These are phyloP conservation scores for Nasonia oneida DNA, from an alignment of 2,888 invertebrate species.

Conservation along the genomic window DNA sequence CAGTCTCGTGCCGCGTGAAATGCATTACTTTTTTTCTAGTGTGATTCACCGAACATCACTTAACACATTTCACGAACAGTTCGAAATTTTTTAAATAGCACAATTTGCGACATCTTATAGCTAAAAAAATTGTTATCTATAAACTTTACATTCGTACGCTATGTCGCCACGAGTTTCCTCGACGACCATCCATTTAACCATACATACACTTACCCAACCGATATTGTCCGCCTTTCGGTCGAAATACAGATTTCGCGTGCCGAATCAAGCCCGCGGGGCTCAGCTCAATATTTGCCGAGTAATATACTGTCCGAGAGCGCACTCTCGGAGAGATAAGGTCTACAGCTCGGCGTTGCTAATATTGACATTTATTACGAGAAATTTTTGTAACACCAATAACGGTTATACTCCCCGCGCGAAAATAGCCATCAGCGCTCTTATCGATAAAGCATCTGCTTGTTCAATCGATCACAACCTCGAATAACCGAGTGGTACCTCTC, in stretches of 20 bases:
- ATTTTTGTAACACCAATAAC: conserved; percentile 2
- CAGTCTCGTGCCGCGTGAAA: neutral
- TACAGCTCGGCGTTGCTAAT: neutral
- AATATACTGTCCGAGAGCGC: neutral
- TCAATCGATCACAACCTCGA: too few species aligned
- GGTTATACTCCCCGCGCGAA: neutral
- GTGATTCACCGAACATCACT: neutral
- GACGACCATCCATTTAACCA: neutral
- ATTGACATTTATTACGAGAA: conserved; percentile 13
- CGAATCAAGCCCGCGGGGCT: neutral
- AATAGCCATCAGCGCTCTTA: neutral
- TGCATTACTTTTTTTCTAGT: neutral
- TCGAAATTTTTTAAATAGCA: neutral
- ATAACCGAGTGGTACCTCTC: too few species aligned
- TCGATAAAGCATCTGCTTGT: too few species aligned
- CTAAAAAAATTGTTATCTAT: too few species aligned
- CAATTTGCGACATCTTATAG: neutral
- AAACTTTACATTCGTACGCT: too few species aligned
- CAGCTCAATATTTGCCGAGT: neutral
- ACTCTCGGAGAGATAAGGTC: neutral
- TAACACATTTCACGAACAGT: neutral
- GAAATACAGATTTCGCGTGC: neutral
- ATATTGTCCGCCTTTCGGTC: neutral
- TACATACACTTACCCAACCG: neutral
- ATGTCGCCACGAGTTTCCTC: too few species aligned